phyloP scores from a whole-genome alignment of 1,140 invertebrate species.

The Achroia grisella region DNA sequence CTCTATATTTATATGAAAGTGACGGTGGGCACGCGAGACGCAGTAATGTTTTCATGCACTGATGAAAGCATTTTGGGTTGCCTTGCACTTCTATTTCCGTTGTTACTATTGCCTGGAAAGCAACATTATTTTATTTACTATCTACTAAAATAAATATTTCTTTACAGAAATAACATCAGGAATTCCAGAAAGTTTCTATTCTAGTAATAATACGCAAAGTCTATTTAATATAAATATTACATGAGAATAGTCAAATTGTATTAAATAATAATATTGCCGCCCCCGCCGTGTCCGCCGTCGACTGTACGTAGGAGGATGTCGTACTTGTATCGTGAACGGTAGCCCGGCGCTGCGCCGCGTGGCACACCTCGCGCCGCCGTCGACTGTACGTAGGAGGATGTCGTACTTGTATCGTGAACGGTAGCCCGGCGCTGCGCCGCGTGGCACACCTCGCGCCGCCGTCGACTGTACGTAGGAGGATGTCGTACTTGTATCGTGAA shows the following conservation, averaged over 20 bases:
- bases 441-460: conserved; percentile 77
- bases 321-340: conserved; percentile 91
- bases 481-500: conserved; percentile 90
- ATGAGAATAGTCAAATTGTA: no score
- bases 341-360: conserved; percentile 93
- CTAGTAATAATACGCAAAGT: no score
- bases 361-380: no score
- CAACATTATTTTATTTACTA: not conserved
- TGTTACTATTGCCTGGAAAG: conserved; percentile 79
- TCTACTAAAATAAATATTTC: no score
- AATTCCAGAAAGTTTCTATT: no score
- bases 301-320: no score
- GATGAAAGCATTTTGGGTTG: conserved; percentile 74
- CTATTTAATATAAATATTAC: no score
- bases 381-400: no score
- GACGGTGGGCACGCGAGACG: conserved; percentile 14
- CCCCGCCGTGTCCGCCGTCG: no score
- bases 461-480: not conserved
- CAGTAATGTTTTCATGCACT: conserved; percentile 77
- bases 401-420: conserved; percentile 90
- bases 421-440: conserved; percentile 91
- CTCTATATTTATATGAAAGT: not conserved
- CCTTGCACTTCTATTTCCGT: conserved; percentile 78
- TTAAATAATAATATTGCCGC: no score
- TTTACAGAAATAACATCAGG: no score